Conservation (phyloP, 2,888 invertebrate species). For the Stenchaetothrips biformis region DNA sequence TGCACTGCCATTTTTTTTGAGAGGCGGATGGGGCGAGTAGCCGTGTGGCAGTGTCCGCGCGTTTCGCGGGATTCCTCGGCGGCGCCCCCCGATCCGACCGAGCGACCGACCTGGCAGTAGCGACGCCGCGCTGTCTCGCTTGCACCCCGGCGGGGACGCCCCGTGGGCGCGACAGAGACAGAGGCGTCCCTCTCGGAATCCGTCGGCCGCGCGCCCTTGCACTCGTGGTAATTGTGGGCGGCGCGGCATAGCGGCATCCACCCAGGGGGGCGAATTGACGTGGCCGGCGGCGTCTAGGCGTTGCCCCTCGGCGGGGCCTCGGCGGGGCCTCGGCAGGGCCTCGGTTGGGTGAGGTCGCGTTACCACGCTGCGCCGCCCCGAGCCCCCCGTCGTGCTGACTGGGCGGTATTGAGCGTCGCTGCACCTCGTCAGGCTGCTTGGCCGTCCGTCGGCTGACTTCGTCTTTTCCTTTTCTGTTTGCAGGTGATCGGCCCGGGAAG, state of each 20-base stretch:
- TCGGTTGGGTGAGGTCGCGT: slow-evolving; percentile 30
- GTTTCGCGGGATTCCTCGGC: background rate
- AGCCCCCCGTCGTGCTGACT: slow-evolving; percentile 25
- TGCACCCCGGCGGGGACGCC: background rate
- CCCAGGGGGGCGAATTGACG: slow-evolving; percentile 34
- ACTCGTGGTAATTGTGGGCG: slow-evolving; percentile 33
- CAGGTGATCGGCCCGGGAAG: slow-evolving; percentile 3
- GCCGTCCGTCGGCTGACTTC: slow-evolving; percentile 34
- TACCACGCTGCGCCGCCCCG: slow-evolving; percentile 28
- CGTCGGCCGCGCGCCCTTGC: slow-evolving; percentile 19
- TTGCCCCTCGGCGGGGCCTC: slow-evolving; percentile 44
- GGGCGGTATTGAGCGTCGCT: slow-evolving; percentile 26
- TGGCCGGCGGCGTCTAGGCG: slow-evolving; percentile 32
- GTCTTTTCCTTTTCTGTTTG: background rate
- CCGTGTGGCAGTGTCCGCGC: background rate
- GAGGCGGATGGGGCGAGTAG: background rate
- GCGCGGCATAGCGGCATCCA: slow-evolving; percentile 44
- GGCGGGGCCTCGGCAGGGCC: slow-evolving; percentile 39
- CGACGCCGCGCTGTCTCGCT: too few species aligned
- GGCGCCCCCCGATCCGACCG: background rate
- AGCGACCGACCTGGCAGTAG: background rate
- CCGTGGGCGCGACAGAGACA: background rate
- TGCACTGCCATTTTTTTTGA: background rate
- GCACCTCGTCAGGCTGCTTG: slow-evolving; percentile 31
- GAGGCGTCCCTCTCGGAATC: background rate